Base-by-base conservation (phyloP, 2,113 vertebrate genomes). In the Polypterus senegalus region DNA sequence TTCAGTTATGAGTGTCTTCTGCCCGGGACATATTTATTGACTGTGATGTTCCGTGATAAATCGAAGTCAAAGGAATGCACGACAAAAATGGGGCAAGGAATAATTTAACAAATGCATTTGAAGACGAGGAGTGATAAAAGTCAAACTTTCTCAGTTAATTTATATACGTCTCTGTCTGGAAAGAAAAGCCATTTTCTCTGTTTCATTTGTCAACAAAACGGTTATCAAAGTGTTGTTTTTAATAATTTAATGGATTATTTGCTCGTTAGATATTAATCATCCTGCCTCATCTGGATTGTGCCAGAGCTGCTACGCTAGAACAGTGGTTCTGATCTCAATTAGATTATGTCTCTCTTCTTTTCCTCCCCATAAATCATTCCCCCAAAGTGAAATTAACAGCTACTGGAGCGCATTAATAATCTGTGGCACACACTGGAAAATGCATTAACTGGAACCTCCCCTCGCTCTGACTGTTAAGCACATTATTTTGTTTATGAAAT, bases 321-420 rank as follows among this genome's bases (percentile, higher is more conserved):
- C 90, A 91, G 87, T 74, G 89, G 91, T 95, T 93, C 88, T 94
- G 92, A 96, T 95, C 93, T 95, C 93, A 95, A 96, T 97, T 96
- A 96, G 91, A 94, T 92, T 90, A 86, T 88, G 89, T 90, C 90
- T 89, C 89, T 88, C 86, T 91, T 84, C 89, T 81, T 89, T 86
- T 88, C 86, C 90, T 88, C 79, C 89, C 86, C 92, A 97, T 97
- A 96, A 97, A 97, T 97, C 93, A 95, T 93, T 89, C 86, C 86
- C 3, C 82, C 88, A 95, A 93, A 96, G 89, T 93, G 91, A 97
- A 96, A 97, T 97, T 93, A 97, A 97, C 94, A 96, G 91, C 91
- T 94, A 96, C 89, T 96, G 92, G 87, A 95, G 93, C 92, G 88
- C 94, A 95, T 94, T 95, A 94, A 97, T 94, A 97, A 92, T 91